Evolutionary conservation across 2,113 vertebrate species (phyloP).

Genomic region (Mesitornis unicolor): DNA sequence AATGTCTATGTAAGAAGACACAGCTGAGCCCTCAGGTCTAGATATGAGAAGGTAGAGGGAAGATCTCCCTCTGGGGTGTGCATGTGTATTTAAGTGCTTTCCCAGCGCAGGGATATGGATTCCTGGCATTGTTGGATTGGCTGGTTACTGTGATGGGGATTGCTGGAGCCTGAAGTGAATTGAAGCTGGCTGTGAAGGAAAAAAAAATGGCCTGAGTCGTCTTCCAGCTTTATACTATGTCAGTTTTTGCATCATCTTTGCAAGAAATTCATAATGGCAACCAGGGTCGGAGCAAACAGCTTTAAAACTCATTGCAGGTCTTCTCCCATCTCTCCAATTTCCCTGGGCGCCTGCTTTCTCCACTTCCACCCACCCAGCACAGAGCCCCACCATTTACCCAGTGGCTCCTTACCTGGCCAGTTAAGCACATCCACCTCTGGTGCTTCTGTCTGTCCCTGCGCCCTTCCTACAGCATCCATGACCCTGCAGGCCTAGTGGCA

Average conservation of each 20-base stretch:
- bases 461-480: background rate
- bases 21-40: background rate
- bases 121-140: fast-evolving
- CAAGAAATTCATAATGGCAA: background rate
- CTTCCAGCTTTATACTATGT: background rate
- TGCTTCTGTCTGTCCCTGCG: background rate
- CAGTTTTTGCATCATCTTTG: background rate
- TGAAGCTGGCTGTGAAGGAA: background rate
- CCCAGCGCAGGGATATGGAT: background rate
- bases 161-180: background rate
- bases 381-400: background rate
- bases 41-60: background rate
- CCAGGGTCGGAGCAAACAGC: background rate
- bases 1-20: background rate
- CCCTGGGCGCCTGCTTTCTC: background rate
- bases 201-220: background rate
- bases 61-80: background rate
- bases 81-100: background rate
- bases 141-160: background rate
- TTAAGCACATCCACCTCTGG: background rate
- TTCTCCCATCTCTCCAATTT: background rate
- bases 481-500: background rate
- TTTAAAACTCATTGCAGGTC: background rate
- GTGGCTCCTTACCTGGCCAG: background rate
- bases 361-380: background rate